phyloP scores from a whole-genome alignment of 2,888 invertebrate species.

The Patella depressa region DNA sequence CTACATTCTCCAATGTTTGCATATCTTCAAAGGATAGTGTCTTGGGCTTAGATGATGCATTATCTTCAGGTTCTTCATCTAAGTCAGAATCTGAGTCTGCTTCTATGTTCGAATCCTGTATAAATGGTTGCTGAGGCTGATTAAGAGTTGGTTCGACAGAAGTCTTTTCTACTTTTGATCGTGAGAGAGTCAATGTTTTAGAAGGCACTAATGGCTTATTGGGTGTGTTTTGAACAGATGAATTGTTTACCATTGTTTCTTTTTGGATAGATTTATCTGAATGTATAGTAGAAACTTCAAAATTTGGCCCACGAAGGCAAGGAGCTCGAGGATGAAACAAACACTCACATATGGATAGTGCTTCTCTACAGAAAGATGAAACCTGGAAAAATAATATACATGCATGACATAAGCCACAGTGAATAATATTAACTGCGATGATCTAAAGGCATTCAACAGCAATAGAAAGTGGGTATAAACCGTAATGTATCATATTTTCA shows the following conservation, averaged over 20 bases:
- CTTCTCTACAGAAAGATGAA: slow-evolving; percentile 38
- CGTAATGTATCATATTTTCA: too few relatives aligned
- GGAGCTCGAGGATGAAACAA: slow-evolving; percentile 47
- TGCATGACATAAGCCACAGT: background rate
- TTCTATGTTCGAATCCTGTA: background rate
- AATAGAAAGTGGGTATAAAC: too few relatives aligned
- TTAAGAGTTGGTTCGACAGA: background rate
- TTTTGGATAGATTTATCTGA: background rate
- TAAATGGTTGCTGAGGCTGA: background rate
- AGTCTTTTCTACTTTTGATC: background rate
- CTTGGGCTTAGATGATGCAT: background rate
- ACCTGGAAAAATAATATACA: slow-evolving; percentile 34
- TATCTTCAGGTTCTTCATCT: slow-evolving; percentile 22
- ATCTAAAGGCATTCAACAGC: too few relatives aligned
- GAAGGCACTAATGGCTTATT: background rate
- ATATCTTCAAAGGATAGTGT: too few relatives aligned
- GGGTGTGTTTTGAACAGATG: background rate
- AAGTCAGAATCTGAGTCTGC: slow-evolving; percentile 8
- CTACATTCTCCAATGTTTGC: background rate
- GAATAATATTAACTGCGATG: too few relatives aligned
- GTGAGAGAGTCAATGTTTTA: background rate
- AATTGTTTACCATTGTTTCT: background rate
- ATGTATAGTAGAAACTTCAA: background rate
- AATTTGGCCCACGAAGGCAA: slow-evolving; percentile 31
- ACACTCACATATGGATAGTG: slow-evolving; percentile 36